Conservation (phyloP, 2,888 invertebrate species). For the Automeris io region DNA sequence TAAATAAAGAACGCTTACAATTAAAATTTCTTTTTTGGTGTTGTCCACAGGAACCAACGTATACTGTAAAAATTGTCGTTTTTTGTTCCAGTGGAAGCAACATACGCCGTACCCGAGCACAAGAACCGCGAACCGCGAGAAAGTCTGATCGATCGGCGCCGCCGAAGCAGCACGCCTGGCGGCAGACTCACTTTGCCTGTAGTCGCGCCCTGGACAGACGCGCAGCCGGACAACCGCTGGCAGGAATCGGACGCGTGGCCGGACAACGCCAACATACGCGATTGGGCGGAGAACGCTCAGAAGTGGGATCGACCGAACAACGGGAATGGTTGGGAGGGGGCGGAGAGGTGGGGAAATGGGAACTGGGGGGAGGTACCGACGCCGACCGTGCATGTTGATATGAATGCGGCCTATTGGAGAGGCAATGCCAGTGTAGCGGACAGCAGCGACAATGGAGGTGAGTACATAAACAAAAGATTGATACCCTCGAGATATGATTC, state of each 20-base stretch:
- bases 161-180: constrained; percentile 61
- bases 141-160: constrained; percentile 54
- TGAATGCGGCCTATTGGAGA: constrained; percentile 62
- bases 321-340: constrained; percentile 48
- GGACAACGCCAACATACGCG: constrained; percentile 52
- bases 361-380: constrained; percentile 65
- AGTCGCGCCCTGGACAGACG: constrained; percentile 34
- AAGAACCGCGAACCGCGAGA: constrained; percentile 49
- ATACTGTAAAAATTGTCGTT: no score
- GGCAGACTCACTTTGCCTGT: constrained; percentile 52
- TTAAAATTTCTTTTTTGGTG: no score
- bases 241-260: constrained; percentile 55
- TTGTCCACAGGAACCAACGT: no score
- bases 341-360: constrained; percentile 43
- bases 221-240: constrained; percentile 35
- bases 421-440: constrained; percentile 65
- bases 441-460: constrained; percentile 72
- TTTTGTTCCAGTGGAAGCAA: constrained; percentile 61
- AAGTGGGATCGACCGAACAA: constrained; percentile 36
- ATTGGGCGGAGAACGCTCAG: constrained; percentile 55
- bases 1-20: no score
- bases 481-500: no score
- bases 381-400: constrained; percentile 63
- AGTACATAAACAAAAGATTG: constrained; percentile 12
- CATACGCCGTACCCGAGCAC: constrained; percentile 65